phyloP scores from a whole-genome alignment of 1,140 invertebrate genomes.

The Conus ventricosus region DNA sequence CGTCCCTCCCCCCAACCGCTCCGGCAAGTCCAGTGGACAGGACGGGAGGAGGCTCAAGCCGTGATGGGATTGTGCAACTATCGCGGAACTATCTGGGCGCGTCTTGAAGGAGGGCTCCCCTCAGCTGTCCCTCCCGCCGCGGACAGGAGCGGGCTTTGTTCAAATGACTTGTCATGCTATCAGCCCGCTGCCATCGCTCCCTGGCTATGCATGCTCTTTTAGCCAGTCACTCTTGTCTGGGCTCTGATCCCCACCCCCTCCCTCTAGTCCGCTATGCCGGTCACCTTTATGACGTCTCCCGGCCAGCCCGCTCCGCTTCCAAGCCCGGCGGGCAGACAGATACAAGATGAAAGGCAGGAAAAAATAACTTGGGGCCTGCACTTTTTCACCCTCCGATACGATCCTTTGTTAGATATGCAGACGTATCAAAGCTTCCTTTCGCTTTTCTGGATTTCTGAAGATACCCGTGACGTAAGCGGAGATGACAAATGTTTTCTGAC shows the following conservation, averaged over 20 bases:
- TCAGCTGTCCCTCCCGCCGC: background rate
- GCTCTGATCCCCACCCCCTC: background rate
- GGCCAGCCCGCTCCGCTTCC: background rate
- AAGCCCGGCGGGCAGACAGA: background rate
- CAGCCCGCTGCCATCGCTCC: background rate
- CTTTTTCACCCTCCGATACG: constrained; percentile 6
- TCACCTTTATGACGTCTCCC: constrained; percentile 17
- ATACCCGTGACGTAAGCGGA: background rate
- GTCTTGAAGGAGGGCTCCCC: background rate
- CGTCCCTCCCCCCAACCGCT: no score
- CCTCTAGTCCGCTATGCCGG: background rate
- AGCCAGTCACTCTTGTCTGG: constrained; percentile 25
- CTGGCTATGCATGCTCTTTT: background rate
- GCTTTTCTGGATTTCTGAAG: constrained; percentile 3
- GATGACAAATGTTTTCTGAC: constrained; percentile 20
- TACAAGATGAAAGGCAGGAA: constrained; percentile 9
- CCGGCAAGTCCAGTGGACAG: background rate
- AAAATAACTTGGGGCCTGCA: constrained; percentile 16
- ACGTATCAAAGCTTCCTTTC: constrained; percentile 25
- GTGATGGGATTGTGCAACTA: constrained; percentile 28
- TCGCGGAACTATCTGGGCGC: background rate
- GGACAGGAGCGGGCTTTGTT: constrained; percentile 14
- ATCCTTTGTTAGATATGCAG: constrained; percentile 21
- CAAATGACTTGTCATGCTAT: constrained; percentile 31
- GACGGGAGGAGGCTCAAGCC: constrained; percentile 1